Evolutionary conservation across 1,140 invertebrate genomes (phyloP).

Genomic region (Pseudachorutes palmiensis): DNA sequence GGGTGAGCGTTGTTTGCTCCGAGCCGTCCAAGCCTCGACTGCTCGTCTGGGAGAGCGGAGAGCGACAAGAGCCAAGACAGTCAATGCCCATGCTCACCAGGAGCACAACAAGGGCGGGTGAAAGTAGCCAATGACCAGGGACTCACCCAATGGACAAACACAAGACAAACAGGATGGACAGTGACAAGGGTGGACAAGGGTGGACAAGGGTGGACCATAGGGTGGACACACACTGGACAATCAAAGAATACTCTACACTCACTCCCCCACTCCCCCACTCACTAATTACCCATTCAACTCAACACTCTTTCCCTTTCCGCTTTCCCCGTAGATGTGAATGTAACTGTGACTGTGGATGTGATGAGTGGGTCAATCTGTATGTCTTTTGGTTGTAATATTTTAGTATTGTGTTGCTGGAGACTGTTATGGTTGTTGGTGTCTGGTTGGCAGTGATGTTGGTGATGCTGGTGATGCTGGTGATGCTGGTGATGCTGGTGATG

Average conservation of each 20-base stretch:
- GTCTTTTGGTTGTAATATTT: too few relatives aligned
- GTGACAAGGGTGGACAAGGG: too few relatives aligned
- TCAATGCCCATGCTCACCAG: neutral
- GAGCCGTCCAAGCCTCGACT: neutral
- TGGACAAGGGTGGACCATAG: too few relatives aligned
- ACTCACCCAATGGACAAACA: neutral
- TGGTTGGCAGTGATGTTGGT: neutral
- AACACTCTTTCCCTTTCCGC: neutral
- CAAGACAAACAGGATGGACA: too few relatives aligned
- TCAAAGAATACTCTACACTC: too few relatives aligned
- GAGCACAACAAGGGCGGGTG: neutral
- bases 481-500: neutral
- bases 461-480: neutral
- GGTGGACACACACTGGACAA: too few relatives aligned
- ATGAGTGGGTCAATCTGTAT: too few relatives aligned
- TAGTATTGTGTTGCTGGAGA: too few relatives aligned
- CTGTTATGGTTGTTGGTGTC: neutral
- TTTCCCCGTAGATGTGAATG: neutral
- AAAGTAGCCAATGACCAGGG: conserved; percentile 7
- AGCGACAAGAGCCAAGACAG: too few relatives aligned
- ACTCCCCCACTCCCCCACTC: too few relatives aligned
- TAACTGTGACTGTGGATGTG: neutral
- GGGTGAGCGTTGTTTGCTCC: neutral
- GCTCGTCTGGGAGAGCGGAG: too few relatives aligned
- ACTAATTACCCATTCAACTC: too few relatives aligned